These are phyloP conservation scores for Lordiphosa mommai DNA, from an alignment of 1,140 invertebrate species.

Conservation along the genomic window DNA sequence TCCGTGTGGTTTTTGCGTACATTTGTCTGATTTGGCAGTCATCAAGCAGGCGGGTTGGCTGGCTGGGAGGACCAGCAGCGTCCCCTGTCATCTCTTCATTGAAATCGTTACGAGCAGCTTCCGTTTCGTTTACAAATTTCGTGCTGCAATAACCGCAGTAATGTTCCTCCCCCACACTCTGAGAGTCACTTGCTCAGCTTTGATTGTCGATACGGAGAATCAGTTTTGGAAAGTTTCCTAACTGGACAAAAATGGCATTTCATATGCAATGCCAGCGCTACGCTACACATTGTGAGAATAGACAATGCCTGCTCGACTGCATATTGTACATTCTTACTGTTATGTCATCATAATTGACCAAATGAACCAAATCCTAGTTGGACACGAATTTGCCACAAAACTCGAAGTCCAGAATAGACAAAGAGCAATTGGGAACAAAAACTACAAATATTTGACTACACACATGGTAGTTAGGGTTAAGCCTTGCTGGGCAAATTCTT, in stretches of 20 bases:
- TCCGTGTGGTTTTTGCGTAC: constrained; percentile 70
- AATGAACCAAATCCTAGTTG: constrained; percentile 35
- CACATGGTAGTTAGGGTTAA: too few species aligned
- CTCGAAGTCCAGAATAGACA: too few species aligned
- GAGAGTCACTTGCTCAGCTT: neutral
- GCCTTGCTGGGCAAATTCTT: too few species aligned
- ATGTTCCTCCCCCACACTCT: constrained; percentile 11
- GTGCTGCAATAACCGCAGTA: constrained; percentile 70
- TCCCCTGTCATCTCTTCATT: constrained; percentile 72
- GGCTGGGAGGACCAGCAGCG: neutral
- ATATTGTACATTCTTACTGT: constrained; percentile 60
- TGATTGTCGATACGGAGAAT: constrained; percentile 38
- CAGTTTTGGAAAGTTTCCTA: neutral
- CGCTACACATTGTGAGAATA: neutral
- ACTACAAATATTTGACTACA: too few species aligned
- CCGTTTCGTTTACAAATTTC: constrained; percentile 75
- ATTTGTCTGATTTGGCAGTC: constrained; percentile 74
- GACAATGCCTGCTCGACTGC: neutral
- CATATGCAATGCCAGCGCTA: constrained; percentile 19
- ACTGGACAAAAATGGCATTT: constrained; percentile 50
- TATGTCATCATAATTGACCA: constrained; percentile 61
- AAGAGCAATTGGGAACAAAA: too few species aligned
- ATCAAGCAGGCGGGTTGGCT: constrained; percentile 26
- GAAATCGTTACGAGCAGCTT: constrained; percentile 73
- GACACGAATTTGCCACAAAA: too few species aligned